Base-by-base conservation (phyloP, 2,888 invertebrate species). In the Dione vanillae region DNA sequence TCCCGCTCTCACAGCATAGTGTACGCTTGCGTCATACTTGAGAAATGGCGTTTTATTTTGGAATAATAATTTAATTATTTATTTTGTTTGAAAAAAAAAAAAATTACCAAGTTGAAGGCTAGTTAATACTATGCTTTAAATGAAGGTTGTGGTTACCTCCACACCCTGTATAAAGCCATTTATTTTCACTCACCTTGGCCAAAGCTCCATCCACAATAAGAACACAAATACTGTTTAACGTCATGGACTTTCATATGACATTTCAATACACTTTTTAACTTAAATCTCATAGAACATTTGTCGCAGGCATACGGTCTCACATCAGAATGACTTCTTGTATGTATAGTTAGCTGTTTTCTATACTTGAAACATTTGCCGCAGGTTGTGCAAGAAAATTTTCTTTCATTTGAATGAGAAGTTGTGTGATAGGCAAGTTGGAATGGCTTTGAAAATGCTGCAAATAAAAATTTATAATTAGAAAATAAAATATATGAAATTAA, bases 161-260 rank as follows among this genome's bases (percentile, higher is more conserved):
- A n/a, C n/a, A n/a, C n/a, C n/a, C n/a, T n/a, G n/a, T n/a, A n/a
- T n/a, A n/a, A n/a, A n/a, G n/a, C n/a, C n/a, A 14, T 12, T 14
- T n/a, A n/a, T 16, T 59, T 10, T 16, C 0, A 45, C 59, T 75
- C 72, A 91, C 92, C 88, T 80, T 89, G 90, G 3, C 86, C 81
- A 70, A 92, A 91, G 20, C 90, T 85, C 83, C 85, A 85, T 1
- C 93, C 93, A 66, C 93, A 93, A 65, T 86, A 84, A 9, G 82
- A 87, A 72, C 93, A 93, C 16, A 93, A 78, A 71, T 85, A 87
- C 54, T 82, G 86, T 66, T 90, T 92, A 3, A 84, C 82, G 0
- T 83, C 84, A 40, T 93, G 93, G 0, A 90, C 83, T 20, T 82
- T 85, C 85, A 91, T 85, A 72, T 93, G 93, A 37, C 85, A 82